Percentiles rank a stretch among this genome's conserved stretches.
Conservation (phyloP, 2,888 invertebrate species). For the Mesorhabditis spiculigera region DNA sequence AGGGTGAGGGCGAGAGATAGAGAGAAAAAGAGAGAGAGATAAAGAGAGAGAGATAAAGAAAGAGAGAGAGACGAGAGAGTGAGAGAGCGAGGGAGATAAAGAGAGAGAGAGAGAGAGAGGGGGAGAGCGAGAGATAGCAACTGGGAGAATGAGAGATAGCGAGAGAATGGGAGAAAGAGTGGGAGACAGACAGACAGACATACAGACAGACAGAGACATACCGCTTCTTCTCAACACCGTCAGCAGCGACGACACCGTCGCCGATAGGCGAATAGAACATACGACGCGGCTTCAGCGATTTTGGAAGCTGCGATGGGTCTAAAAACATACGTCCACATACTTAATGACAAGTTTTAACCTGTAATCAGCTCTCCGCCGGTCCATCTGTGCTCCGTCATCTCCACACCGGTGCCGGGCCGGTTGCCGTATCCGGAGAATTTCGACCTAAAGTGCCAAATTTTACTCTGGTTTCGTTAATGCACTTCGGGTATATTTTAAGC, state of each 20-base stretch:
- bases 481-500: neutral
- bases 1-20: neutral
- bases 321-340: neutral
- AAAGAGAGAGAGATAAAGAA: too few species aligned
- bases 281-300: conserved; percentile 46
- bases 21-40: neutral
- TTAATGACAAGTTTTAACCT: neutral
- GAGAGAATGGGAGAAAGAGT: neutral
- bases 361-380: conserved; percentile 49
- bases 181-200: neutral
- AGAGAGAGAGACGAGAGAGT: too few species aligned
- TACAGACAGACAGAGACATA: conserved; percentile 15
- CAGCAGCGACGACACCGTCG: conserved; percentile 51
- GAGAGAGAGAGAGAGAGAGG: too few species aligned
- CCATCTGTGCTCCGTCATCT: conserved; percentile 49
- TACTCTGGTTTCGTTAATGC: neutral
- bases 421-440: conserved; percentile 53
- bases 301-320: conserved; percentile 42
- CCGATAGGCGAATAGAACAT: conserved; percentile 57
- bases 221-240: conserved; percentile 54
- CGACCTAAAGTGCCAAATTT: neutral
- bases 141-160: neutral
- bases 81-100: too few species aligned
- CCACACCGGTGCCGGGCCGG: conserved; percentile 53
- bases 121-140: too few species aligned